Base-by-base conservation (phyloP, 2,888 invertebrate species). In the Philereme vetulata region DNA sequence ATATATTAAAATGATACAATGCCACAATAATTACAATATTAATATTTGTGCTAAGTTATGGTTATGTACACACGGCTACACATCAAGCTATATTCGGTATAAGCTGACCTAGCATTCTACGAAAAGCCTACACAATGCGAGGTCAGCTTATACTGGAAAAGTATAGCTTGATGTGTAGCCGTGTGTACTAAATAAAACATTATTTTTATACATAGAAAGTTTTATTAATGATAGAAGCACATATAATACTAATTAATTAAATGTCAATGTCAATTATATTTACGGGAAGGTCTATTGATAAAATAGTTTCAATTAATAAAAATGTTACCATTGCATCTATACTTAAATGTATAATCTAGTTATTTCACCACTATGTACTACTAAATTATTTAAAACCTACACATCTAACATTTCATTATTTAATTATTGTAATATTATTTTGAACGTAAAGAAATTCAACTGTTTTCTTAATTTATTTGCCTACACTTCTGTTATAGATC, bases 201-300 rank as follows among this genome's bases (percentile, higher is more conserved):
- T 38, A 43, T 46, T 35, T 46, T 9, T 45, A 40, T 43, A 50
- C 53, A 56, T 62, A 53, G 36, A 60, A 65, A 60, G 53, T 61
- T 61, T 61, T 62, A 65, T 64, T 51, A 55, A 64, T 62, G 59
- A 60, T 65, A 66, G 49, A 61, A 62, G 58, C 62, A 67, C 58
- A 74, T 68, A 68, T 65, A 67, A 71, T 70, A 56, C 67, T 69
- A 38, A 38, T 38, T 60, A 57, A 45, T 70, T 56, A 68, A 64
- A 72, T 72, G 67, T 73, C 58, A 64, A 72, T 72, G 67, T 73
- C 58, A 70, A 72, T 68, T 67, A 70, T 67, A 70, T 66, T 65
- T 67, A 63, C 54, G 55, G 57, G 61, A 53, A 72, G 51, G 46
- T 62, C 63, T 60, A 54, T 55, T 68, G 66, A 70, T 70, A 64